phyloP scores from a whole-genome alignment of 1,140 invertebrate species.

The Rhopalosiphum padi region DNA sequence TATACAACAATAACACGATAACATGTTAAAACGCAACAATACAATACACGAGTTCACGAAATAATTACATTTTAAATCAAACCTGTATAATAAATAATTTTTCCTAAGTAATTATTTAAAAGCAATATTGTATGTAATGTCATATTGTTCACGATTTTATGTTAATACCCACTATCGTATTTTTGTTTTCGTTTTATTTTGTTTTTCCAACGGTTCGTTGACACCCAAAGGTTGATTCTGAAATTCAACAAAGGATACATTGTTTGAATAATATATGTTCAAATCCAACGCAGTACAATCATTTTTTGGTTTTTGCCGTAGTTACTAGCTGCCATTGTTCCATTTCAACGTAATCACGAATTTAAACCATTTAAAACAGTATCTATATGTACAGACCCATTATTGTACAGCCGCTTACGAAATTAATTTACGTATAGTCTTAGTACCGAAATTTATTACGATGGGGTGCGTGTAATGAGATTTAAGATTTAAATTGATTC shows the following conservation, averaged over 20 bases:
- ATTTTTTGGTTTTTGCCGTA: background rate
- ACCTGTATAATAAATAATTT: background rate
- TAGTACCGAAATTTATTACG: background rate
- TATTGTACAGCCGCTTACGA: background rate
- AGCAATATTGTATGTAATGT: background rate
- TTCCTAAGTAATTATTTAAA: background rate
- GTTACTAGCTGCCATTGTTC: background rate
- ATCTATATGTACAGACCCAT: background rate
- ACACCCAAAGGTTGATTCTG: background rate
- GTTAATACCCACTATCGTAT: background rate
- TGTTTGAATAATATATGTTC: background rate
- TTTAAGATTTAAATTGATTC: background rate
- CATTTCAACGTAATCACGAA: background rate
- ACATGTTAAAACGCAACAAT: too few species aligned
- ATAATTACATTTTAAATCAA: background rate
- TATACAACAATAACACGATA: background rate
- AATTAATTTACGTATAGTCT: background rate
- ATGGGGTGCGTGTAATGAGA: background rate
- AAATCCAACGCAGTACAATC: background rate
- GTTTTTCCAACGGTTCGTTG: background rate
- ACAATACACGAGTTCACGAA: background rate
- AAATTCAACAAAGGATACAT: background rate
- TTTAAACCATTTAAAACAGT: background rate
- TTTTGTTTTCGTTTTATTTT: background rate
- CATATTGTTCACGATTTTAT: background rate